A percentile compares a stretch with the other conserved stretches of the same genome.
Evolutionary conservation across 2,888 invertebrate species (phyloP).

Genomic region (Phasia obesa): DNA sequence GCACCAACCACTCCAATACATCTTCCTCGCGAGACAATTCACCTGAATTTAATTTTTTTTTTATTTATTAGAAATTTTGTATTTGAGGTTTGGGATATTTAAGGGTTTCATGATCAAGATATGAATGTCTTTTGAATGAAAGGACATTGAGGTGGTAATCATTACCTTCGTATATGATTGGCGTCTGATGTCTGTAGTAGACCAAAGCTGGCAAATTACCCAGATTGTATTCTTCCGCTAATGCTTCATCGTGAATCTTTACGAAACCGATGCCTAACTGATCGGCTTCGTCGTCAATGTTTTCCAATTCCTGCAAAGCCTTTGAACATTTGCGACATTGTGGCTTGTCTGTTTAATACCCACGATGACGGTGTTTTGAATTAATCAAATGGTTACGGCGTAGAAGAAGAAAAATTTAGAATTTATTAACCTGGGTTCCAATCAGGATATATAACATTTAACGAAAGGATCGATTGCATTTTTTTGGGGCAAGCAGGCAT

Average conservation of each 20-base stretch:
- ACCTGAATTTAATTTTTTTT: conserved; percentile 83
- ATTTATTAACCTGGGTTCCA: conserved; percentile 16
- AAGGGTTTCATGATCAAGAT: not conserved
- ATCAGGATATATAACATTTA: not conserved
- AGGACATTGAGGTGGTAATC: conserved; percentile 39
- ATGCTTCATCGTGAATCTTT: conserved; percentile 94
- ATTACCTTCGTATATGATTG: conserved; percentile 95
- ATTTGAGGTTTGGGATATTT: conserved; percentile 8
- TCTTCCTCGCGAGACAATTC: conserved; percentile 95
- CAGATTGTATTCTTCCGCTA: conserved; percentile 96
- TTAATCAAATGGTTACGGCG: not conserved
- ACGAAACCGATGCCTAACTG: conserved; percentile 97
- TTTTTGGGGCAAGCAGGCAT: conserved; percentile 3
- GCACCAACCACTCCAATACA: conserved; percentile 95
- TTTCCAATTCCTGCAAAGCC: conserved; percentile 94
- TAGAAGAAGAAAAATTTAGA: conserved; percentile 40
- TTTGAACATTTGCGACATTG: conserved; percentile 96
- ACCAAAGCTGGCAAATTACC: conserved; percentile 93
- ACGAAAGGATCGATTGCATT: not conserved
- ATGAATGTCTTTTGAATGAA: not conserved
- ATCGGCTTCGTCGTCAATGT: conserved; percentile 97
- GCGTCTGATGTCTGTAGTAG: conserved; percentile 96
- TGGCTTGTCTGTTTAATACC: conserved; percentile 88
- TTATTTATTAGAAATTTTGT: conserved; percentile 10
- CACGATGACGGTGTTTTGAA: not conserved